These are phyloP conservation scores for Latrodectus elegans DNA, from an alignment of 2,888 invertebrate genomes.

Conservation along the genomic window DNA sequence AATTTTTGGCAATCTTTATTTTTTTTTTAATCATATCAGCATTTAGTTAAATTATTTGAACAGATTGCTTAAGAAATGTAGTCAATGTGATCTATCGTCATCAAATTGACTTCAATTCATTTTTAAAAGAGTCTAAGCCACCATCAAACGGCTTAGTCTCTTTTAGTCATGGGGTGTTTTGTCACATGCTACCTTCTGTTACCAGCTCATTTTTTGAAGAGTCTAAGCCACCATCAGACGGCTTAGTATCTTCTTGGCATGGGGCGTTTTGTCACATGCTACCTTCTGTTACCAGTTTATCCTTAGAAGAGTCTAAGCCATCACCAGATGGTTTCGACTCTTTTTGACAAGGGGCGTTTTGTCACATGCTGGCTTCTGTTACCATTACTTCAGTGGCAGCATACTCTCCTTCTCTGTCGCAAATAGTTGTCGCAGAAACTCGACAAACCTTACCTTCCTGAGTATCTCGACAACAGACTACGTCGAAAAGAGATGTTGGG, in stretches of 20 bases:
- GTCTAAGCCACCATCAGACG: background rate
- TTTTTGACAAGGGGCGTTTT: constrained; percentile 32
- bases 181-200: background rate
- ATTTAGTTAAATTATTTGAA: too few species aligned
- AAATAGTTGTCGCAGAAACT: background rate
- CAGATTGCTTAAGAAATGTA: too few species aligned
- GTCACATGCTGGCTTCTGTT: constrained; percentile 22
- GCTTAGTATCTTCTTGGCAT: constrained; percentile 25
- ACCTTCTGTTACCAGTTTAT: background rate
- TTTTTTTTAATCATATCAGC: background rate
- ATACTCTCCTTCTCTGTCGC: constrained; percentile 20
- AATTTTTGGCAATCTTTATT: background rate
- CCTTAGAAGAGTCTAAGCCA: background rate
- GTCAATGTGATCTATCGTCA: too few species aligned
- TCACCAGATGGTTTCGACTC: constrained; percentile 4
- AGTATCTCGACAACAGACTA: constrained; percentile 25
- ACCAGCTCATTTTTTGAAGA: background rate
- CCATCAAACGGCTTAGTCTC: constrained; percentile 6
- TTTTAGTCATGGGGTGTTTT: constrained; percentile 1
- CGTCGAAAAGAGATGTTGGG: background rate
- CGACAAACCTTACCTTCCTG: constrained; percentile 11
- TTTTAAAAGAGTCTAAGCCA: background rate
- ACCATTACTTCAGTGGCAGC: background rate
- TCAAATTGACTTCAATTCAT: too few species aligned
- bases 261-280: constrained; percentile 30